Evolutionary conservation across 2,113 vertebrate species (phyloP).

Genomic region (Protobothrops mucrosquamatus): DNA sequence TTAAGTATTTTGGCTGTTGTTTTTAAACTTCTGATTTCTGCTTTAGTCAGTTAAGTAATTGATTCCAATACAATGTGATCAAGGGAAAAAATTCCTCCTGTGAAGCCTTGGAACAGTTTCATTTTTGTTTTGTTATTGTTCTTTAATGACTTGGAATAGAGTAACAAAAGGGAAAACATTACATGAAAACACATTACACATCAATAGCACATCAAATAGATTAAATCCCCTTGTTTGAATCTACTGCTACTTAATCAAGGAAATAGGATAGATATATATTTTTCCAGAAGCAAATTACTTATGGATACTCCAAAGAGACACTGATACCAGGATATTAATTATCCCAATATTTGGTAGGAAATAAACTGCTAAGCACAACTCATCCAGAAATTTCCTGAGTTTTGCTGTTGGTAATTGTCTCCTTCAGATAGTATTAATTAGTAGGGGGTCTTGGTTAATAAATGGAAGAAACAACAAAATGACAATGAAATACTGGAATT

Average conservation of each 20-base stretch:
- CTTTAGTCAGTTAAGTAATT: background rate
- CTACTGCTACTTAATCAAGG: background rate
- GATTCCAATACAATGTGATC: background rate
- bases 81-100: background rate
- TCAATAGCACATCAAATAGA: background rate
- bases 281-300: background rate
- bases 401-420: background rate
- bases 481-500: background rate
- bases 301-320: background rate
- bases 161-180: background rate
- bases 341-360: background rate
- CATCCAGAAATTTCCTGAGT: background rate
- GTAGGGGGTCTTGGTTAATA: background rate
- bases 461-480: background rate
- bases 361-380: background rate
- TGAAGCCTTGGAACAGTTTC: background rate
- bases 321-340: background rate
- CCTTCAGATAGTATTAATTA: background rate
- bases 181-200: background rate
- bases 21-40: conserved; percentile 3
- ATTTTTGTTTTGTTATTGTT: background rate
- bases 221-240: background rate
- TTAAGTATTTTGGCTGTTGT: conserved; percentile 3
- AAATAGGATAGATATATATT: background rate
- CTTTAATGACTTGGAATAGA: background rate